A percentile compares a stretch with the other conserved stretches of the same genome.
phyloP scores from a whole-genome alignment of 2,113 vertebrate genomes.

The Tinamus guttatus region DNA sequence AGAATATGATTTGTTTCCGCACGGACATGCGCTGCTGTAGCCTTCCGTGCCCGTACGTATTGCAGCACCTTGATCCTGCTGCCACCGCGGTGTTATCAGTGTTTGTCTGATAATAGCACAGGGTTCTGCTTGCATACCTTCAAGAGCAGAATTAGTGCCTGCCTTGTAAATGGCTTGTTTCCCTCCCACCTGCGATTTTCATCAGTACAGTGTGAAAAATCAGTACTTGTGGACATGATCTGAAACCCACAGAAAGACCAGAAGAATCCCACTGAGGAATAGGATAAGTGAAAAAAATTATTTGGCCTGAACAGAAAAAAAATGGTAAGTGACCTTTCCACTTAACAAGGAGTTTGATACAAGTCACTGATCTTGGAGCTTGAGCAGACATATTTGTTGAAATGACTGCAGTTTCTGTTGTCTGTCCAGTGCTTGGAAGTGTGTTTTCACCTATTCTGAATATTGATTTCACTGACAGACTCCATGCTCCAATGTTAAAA shows the following conservation, averaged over 20 bases:
- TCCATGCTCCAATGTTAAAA: neutral
- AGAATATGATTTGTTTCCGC: neutral
- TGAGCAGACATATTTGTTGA: neutral
- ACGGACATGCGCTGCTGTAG: neutral
- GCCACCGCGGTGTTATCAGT: neutral
- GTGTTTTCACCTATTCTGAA: neutral
- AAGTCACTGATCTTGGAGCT: neutral
- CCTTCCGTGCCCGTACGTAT: neutral
- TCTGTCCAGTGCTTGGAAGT: neutral
- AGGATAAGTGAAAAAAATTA: neutral
- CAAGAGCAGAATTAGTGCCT: neutral
- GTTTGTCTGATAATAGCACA: neutral
- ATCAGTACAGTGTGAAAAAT: neutral
- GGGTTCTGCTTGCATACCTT: fast-evolving
- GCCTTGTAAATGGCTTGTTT: neutral
- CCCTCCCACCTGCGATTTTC: neutral
- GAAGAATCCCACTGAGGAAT: neutral
- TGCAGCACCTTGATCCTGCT: neutral
- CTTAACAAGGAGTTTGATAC: neutral
- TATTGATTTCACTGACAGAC: neutral
- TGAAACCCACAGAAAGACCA: neutral
- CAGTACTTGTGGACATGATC: neutral
- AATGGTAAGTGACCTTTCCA: neutral
- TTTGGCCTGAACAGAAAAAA: neutral
- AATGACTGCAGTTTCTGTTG: neutral